These are phyloP conservation scores for Melanotaenia parkinsoni DNA, from an alignment of 2,797 vertebrate species.

Conservation along the genomic window DNA sequence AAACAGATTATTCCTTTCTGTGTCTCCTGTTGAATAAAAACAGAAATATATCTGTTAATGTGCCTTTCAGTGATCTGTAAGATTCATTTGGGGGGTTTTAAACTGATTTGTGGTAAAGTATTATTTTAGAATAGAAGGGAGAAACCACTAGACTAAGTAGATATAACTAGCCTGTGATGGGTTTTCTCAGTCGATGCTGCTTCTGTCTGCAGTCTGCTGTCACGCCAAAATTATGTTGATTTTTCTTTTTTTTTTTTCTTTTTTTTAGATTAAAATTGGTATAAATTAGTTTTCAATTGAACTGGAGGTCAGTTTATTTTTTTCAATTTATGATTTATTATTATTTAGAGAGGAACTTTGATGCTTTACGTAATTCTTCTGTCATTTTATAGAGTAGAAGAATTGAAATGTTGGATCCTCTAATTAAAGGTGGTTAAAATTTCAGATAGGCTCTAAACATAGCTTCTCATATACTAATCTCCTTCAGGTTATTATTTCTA, in stretches of 20 bases:
- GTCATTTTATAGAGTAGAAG: too few relatives aligned
- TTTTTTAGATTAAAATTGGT: constrained; percentile 3
- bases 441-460: too few relatives aligned
- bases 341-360: neutral
- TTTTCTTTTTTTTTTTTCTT: constrained; percentile 13
- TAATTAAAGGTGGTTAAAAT: too few relatives aligned
- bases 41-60: constrained; percentile 22
- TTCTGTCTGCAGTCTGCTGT: constrained; percentile 54
- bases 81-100: neutral
- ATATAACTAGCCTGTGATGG: neutral
- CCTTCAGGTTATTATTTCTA: too few relatives aligned
- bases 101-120: constrained; percentile 19
- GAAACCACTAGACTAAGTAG: constrained; percentile 45
- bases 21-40: constrained; percentile 13
- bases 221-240: constrained; percentile 27
- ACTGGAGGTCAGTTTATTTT: constrained; percentile 29
- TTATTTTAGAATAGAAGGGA: constrained; percentile 37
- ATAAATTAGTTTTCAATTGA: constrained; percentile 21
- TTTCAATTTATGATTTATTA: constrained; percentile 16
- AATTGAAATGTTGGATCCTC: too few relatives aligned
- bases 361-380: neutral
- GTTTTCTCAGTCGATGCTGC: neutral
- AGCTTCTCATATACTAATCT: too few relatives aligned
- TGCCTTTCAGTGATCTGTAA: constrained; percentile 31
- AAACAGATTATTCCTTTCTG: constrained; percentile 5